Conservation (phyloP, 2,797 vertebrate species). For the Danionella dracula region DNA sequence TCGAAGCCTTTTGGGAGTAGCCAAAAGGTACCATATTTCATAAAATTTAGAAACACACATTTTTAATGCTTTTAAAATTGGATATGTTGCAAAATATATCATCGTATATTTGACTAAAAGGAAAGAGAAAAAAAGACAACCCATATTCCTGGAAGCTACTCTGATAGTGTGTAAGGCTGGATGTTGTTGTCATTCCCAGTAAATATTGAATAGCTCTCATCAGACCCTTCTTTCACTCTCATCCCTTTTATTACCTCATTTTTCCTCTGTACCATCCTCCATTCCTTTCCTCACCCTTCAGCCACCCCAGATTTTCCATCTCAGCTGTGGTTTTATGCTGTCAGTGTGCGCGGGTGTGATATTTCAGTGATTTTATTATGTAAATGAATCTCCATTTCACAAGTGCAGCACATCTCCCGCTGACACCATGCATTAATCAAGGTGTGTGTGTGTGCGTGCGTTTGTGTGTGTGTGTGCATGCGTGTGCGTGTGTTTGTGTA, state of each 20-base stretch:
- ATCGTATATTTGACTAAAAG: too few species aligned
- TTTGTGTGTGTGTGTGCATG: constrained; percentile 1
- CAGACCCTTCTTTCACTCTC: not conserved
- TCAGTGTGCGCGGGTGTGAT: constrained; percentile 3
- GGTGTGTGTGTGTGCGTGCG: not conserved
- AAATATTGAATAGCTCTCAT: constrained; percentile 12
- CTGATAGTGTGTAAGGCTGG: not conserved
- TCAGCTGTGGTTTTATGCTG: constrained; percentile 1
- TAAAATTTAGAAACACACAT: too few species aligned
- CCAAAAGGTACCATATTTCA: too few species aligned
- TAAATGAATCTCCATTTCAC: constrained; percentile 32
- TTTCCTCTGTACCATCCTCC: not conserved
- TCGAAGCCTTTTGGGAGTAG: too few species aligned
- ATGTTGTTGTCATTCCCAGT: constrained; percentile 1
- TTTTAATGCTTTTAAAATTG: too few species aligned
- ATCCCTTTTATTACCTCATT: constrained; percentile 15
- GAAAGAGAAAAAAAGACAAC: not conserved
- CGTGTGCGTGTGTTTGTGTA: not conserved
- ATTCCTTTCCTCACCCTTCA: not conserved
- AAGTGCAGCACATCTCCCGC: constrained; percentile 13
- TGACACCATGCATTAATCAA: constrained; percentile 21
- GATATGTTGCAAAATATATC: too few species aligned
- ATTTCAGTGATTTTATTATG: constrained; percentile 28
- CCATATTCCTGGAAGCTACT: too few species aligned
- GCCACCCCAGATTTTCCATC: constrained; percentile 14